Evolutionary conservation across 1,140 invertebrate genomes (phyloP).

Genomic region (honey bee (Apis mellifera)): DNA sequence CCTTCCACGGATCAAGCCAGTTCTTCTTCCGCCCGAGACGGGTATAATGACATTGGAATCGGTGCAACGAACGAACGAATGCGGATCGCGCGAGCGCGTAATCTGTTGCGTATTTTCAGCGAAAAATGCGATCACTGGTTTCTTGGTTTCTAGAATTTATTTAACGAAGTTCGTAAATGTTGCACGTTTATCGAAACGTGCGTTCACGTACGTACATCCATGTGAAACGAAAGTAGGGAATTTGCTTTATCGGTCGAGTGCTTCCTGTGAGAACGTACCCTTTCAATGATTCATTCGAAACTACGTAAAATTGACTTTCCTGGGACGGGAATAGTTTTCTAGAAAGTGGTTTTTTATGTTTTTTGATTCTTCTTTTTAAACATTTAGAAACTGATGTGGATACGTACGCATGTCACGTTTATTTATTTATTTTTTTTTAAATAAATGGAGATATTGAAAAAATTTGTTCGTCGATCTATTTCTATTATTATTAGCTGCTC

Average conservation of each 20-base stretch:
- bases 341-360: no score
- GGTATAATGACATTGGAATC: conserved; percentile 39
- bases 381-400: no score
- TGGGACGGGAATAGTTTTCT: not conserved
- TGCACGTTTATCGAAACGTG: not conserved
- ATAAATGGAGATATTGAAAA: no score
- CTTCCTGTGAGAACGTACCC: no score
- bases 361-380: no score
- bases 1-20: conserved; percentile 16
- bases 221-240: not conserved
- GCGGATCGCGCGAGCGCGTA: not conserved
- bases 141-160: conserved; percentile 32
- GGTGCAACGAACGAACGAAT: conserved; percentile 27
- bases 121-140: not conserved
- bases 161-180: conserved; percentile 33
- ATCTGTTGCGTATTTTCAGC: conserved; percentile 29
- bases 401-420: no score
- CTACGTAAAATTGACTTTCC: not conserved
- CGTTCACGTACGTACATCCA: no score
- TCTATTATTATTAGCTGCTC: no score
- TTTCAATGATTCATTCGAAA: not conserved
- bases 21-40: conserved; percentile 31
- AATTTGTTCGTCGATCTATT: no score
- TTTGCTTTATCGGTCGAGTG: not conserved
- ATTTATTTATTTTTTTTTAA: no score